phyloP scores from a whole-genome alignment of 2,888 invertebrate genomes.

The Cancer borealis region DNA sequence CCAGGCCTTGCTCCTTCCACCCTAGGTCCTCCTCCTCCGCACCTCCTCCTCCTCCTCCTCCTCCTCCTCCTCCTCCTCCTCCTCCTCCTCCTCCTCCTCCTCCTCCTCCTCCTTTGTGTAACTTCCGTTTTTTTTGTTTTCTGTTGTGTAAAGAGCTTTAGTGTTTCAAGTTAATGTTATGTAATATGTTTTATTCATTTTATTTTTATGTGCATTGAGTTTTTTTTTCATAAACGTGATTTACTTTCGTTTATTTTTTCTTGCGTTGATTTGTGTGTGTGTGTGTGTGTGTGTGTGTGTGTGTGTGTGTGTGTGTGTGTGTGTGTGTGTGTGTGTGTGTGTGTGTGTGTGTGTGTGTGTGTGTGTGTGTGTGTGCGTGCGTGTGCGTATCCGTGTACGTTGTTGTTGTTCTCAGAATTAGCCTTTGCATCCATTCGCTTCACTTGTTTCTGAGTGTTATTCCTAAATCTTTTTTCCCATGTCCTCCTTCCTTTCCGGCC shows the following conservation, averaged over 20 bases:
- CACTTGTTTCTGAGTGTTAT: background rate
- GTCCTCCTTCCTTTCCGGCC: background rate
- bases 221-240: background rate
- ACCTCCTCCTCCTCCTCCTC: background rate
- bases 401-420: background rate
- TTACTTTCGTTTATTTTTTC: background rate
- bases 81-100: background rate
- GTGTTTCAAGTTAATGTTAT: background rate
- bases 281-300: conserved; percentile 20
- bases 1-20: background rate
- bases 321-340: conserved; percentile 3
- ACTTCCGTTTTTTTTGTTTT: background rate
- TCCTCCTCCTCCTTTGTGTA: background rate
- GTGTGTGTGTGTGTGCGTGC: background rate
- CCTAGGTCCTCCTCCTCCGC: background rate
- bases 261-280: background rate
- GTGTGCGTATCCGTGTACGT: background rate
- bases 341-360: conserved; percentile 8
- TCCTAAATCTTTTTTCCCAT: background rate
- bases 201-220: background rate
- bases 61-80: background rate
- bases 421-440: background rate
- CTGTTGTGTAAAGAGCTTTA: background rate
- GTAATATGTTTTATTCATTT: background rate
- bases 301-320: conserved; percentile 20